Conservation (phyloP, 2,113 vertebrate genomes). For the Puffinus mauretanicus region DNA sequence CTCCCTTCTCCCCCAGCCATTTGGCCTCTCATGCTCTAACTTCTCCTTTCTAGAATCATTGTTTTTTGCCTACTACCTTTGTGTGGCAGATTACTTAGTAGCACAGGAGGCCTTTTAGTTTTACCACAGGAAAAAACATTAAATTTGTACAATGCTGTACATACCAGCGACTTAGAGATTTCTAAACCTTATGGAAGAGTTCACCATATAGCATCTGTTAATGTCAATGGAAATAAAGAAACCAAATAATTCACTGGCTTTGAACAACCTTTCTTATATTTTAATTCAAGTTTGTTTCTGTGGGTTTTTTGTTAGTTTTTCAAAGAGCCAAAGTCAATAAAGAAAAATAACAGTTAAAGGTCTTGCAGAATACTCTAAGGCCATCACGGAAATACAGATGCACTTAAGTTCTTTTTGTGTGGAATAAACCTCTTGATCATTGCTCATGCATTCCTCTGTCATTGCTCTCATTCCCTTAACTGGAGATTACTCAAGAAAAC, state of each 20-base stretch:
- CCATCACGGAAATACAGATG: not conserved
- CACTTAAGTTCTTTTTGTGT: not conserved
- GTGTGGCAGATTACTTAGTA: not conserved
- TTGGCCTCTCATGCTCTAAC: not conserved
- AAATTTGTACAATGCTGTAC: not conserved
- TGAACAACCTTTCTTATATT: not conserved
- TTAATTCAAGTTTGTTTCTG: not conserved
- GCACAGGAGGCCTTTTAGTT: not conserved
- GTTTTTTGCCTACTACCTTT: not conserved
- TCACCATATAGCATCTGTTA: not conserved
- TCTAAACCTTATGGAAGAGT: not conserved
- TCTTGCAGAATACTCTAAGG: not conserved
- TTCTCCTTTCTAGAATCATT: not conserved
- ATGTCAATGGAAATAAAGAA: not conserved
- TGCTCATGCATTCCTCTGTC: not conserved
- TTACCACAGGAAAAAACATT: not conserved
- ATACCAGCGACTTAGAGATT: not conserved
- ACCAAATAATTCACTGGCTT: not conserved
- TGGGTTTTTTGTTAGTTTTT: not conserved
- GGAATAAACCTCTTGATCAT: not conserved
- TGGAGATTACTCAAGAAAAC: not conserved
- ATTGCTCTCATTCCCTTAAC: not conserved
- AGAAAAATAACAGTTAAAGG: not conserved
- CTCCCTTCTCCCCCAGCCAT: not conserved
- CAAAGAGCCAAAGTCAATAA: not conserved